Evolutionary conservation across 1,140 invertebrate species (phyloP).

Genomic region (Drosophila kohkoa): DNA sequence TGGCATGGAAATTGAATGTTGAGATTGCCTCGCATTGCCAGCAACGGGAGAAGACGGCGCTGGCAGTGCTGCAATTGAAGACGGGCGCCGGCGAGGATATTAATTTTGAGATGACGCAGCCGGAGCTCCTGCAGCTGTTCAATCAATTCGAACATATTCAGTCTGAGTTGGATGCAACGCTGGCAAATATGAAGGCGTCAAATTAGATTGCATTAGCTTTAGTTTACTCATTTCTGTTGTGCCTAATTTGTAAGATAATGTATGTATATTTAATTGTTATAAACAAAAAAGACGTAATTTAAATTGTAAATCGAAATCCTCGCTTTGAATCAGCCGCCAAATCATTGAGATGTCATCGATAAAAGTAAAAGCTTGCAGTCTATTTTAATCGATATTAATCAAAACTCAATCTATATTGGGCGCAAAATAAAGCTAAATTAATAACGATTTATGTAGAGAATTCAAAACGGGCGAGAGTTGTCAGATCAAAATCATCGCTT

Average conservation of each 20-base stretch:
- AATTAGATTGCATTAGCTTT: not conserved
- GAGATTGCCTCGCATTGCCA: slow-evolving; percentile 83
- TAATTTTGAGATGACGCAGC: slow-evolving; percentile 81
- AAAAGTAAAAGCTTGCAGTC: not conserved
- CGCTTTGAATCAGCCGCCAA: not conserved
- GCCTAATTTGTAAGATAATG: slow-evolving; percentile 26
- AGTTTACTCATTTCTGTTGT: slow-evolving; percentile 29
- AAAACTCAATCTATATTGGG: not conserved
- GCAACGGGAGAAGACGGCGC: slow-evolving; percentile 75
- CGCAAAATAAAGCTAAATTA: not conserved
- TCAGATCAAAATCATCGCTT: no score
- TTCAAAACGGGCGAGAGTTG: no score
- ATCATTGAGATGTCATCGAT: not conserved
- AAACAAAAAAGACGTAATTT: not conserved
- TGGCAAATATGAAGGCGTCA: slow-evolving; percentile 61
- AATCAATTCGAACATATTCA: slow-evolving; percentile 83
- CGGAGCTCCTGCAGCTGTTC: slow-evolving; percentile 76
- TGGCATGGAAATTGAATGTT: slow-evolving; percentile 82
- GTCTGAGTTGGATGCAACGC: slow-evolving; percentile 74
- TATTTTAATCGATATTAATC: not conserved
- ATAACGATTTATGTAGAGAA: no score
- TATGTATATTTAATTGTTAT: slow-evolving; percentile 33
- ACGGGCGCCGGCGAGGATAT: slow-evolving; percentile 80
- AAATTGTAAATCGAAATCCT: not conserved
- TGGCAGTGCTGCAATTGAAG: slow-evolving; percentile 76